These are phyloP conservation scores for Oligia strigilis DNA, from an alignment of 2,888 invertebrate genomes.

Conservation along the genomic window DNA sequence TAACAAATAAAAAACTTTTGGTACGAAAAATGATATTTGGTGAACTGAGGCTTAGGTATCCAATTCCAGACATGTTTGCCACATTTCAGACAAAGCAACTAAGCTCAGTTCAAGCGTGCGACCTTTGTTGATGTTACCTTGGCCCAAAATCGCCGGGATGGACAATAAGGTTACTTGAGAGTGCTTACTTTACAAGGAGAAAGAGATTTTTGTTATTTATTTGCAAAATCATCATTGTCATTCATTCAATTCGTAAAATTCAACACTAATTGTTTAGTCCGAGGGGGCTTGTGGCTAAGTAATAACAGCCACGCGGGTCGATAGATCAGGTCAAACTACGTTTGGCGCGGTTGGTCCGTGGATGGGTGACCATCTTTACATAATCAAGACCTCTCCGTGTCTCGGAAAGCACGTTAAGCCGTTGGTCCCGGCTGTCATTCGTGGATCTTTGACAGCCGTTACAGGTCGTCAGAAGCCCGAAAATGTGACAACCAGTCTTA, in stretches of 20 bases:
- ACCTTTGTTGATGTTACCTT: constrained; percentile 32
- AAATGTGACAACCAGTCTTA: too few relatives aligned
- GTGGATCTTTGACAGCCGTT: too few relatives aligned
- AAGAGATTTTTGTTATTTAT: neutral
- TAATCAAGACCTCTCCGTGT: too few relatives aligned
- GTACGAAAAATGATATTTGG: neutral
- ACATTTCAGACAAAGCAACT: neutral
- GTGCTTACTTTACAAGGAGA: neutral
- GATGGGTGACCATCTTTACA: too few relatives aligned
- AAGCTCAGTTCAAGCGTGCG: constrained; percentile 14
- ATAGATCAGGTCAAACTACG: too few relatives aligned
- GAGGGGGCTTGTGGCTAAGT: too few relatives aligned
- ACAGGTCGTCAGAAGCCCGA: too few relatives aligned
- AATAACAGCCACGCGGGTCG: too few relatives aligned
- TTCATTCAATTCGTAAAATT: neutral
- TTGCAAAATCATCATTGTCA: neutral
- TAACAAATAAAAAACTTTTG: neutral
- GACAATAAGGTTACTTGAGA: neutral
- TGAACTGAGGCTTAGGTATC: neutral
- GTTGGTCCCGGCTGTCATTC: too few relatives aligned
- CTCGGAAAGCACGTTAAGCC: too few relatives aligned
- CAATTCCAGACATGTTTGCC: constrained; percentile 4
- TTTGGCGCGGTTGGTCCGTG: too few relatives aligned
- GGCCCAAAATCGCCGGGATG: constrained; percentile 22
- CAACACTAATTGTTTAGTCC: neutral